Base-by-base conservation (phyloP, 1,140 invertebrate species). In the Lerema accius region DNA sequence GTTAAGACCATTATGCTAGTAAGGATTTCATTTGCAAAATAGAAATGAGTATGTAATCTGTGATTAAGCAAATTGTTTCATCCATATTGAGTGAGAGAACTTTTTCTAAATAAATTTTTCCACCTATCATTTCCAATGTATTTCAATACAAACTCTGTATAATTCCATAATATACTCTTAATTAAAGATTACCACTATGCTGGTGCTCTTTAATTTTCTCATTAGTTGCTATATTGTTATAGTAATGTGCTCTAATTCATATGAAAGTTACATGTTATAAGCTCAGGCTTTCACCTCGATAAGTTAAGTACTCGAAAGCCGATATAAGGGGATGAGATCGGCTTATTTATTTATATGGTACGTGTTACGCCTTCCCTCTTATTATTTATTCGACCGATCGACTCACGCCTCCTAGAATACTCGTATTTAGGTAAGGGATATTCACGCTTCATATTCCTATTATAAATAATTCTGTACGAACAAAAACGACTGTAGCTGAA, bases 321-420 rank as follows among this genome's bases (percentile, higher is more conserved):
- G 55, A 48, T 59, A 46, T 59, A 59, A 59, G 55, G 45, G 55
- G 55, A 59, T 59, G 42, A 59, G 43, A 48, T 59, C 55, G 55
- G 42, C 55, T 59, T 59, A 59, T 48, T 59, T 59, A 59, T 59
- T 46, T 59, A 59, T 59, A 48, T 59, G 55, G 55, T 37, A 59
- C 55, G 55, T 59, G 55, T 59, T 46, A 48, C 16, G 43, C 40
- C 14, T 58, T 46, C 28, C 55, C 55, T 59, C 43, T 48, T 59
- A 59, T 48, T 48, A 48, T 59, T 59, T 59, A 59, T 59, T 48
- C 28, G 43, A 39, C 28, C 43, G 56, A 59, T 46, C 40, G 28
- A 6, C 11, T 59, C 42, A 48, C 32, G 32, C 45, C 26, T 58
- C 43, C 39, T 39, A 37, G 26, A 11, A 15, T 37, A 32, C 14